phyloP scores from a whole-genome alignment of 2,888 invertebrate species.

The Coelopa pilipes region DNA sequence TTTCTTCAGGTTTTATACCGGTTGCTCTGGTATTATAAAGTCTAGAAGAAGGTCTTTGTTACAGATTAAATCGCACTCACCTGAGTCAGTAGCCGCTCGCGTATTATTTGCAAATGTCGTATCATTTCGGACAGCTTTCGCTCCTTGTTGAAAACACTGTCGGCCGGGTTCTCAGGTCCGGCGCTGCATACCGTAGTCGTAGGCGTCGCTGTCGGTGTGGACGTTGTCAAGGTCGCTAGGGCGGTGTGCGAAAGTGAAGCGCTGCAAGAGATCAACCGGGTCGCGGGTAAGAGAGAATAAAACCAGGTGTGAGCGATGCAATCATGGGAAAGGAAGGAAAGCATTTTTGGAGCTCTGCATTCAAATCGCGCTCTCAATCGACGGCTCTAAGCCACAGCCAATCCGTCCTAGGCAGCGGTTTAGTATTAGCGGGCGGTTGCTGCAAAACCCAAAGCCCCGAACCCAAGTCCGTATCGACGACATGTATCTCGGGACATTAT shows the following conservation, averaged over 20 bases:
- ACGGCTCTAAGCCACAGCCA: no score
- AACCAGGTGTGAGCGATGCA: not conserved
- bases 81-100: slow-evolving; percentile 15
- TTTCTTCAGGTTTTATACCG: no score
- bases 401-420: no score
- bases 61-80: slow-evolving; percentile 1
- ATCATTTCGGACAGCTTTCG: slow-evolving; percentile 22
- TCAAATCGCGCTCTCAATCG: no score
- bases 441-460: no score
- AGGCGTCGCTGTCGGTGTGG: not conserved
- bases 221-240: not conserved
- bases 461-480: no score
- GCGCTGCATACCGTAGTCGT: not conserved
- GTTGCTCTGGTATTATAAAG: no score
- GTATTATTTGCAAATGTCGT: slow-evolving; percentile 5
- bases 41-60: no score
- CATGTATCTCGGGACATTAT: no score
- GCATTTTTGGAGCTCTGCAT: no score
- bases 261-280: not conserved
- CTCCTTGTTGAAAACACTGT: slow-evolving; percentile 10
- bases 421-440: no score
- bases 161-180: not conserved
- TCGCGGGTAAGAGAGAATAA: no score
- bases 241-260: not conserved
- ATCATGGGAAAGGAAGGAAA: not conserved